Conservation (phyloP, 2,113 vertebrate genomes). For the Naja naja region DNA sequence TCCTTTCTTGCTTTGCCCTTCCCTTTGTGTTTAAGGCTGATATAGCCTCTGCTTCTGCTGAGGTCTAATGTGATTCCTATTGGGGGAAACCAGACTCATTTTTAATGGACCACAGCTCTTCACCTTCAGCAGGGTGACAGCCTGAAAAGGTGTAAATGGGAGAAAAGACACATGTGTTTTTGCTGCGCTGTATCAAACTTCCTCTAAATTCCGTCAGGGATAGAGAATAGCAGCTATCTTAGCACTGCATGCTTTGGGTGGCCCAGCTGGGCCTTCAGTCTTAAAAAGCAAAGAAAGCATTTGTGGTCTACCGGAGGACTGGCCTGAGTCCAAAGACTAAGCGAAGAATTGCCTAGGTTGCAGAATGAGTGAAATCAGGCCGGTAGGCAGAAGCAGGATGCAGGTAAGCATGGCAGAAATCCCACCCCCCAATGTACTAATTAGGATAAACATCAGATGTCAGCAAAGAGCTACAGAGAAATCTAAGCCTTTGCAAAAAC, state of each 20-base stretch:
- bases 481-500: not conserved
- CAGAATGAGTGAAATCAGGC: not conserved
- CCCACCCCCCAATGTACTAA: not conserved
- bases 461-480: not conserved
- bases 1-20: not conserved
- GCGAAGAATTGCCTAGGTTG: not conserved
- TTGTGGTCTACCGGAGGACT: not conserved
- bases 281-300: not conserved
- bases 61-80: not conserved
- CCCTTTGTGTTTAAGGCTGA: not conserved
- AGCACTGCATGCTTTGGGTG: not conserved
- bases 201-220: not conserved
- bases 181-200: not conserved
- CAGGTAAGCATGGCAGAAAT: not conserved
- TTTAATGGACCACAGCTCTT: not conserved
- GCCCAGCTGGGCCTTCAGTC: not conserved
- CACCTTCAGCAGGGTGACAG: not conserved
- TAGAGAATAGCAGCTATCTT: not conserved
- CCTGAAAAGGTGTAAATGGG: not conserved
- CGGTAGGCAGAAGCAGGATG: not conserved
- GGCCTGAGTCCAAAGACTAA: not conserved
- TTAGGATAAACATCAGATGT: not conserved
- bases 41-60: not conserved
- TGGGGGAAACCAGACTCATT: not conserved
- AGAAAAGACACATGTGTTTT: not conserved